These are phyloP conservation scores for Anodontia alba DNA, from an alignment of 2,888 invertebrate species.

Conservation along the genomic window DNA sequence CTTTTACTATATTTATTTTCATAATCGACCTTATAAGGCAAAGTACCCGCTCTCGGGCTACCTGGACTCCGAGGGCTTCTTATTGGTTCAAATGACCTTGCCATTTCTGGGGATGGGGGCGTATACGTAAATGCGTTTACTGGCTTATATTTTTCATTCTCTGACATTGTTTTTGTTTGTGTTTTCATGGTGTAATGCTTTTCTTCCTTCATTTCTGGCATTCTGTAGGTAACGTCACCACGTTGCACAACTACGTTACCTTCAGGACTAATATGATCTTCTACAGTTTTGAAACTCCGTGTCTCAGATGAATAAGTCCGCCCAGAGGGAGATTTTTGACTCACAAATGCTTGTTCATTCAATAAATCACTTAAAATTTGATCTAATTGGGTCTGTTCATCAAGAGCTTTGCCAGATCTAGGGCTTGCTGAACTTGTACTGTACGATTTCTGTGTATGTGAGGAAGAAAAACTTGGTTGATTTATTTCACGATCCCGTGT, in stretches of 20 bases:
- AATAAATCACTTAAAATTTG: conserved; percentile 83
- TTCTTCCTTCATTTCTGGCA: conserved; percentile 74
- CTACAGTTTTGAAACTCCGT: conserved; percentile 71
- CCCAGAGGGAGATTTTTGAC: conserved; percentile 67
- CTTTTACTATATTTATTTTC: conserved; percentile 70
- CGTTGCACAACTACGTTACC: conserved; percentile 75
- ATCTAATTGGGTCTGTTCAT: conserved; percentile 82
- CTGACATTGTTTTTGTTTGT: conserved; percentile 65
- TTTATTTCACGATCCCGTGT: conserved; percentile 48
- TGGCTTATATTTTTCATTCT: conserved; percentile 65
- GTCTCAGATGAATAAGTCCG: conserved; percentile 66
- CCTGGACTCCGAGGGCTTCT: conserved; percentile 53
- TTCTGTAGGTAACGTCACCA: conserved; percentile 77
- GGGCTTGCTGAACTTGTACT: conserved; percentile 49
- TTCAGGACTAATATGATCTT: conserved; percentile 69
- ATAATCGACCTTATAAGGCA: conserved; percentile 80
- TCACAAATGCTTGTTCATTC: conserved; percentile 76
- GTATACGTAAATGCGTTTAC: conserved; percentile 80
- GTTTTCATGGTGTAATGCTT: conserved; percentile 74
- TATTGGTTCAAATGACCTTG: conserved; percentile 59
- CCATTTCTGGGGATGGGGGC: conserved; percentile 66
- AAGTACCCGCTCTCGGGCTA: conserved; percentile 64
- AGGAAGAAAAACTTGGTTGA: conserved; percentile 43
- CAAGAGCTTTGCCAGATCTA: conserved; percentile 64
- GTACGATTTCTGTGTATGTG: conserved; percentile 54